phyloP scores from a whole-genome alignment of 2,797 vertebrate species.

The Sebastes matsubarae region DNA sequence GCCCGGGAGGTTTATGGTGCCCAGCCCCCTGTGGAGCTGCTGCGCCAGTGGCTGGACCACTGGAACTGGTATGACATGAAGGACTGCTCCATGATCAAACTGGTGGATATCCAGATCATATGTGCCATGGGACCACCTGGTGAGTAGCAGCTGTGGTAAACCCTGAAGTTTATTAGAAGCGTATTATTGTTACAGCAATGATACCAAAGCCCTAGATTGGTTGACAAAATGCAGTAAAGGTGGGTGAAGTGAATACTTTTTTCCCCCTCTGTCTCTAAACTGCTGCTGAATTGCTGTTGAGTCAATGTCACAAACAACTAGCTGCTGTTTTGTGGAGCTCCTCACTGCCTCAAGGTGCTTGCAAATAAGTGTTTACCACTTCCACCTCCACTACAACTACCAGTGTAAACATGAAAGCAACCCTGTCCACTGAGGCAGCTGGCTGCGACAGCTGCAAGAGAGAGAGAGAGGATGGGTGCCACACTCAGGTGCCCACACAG shows the following conservation, averaged over 20 bases:
- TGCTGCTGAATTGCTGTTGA: neutral
- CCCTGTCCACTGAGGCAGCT: conserved; percentile 33
- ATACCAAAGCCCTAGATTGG: neutral
- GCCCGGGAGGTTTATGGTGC: conserved; percentile 91
- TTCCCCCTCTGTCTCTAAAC: neutral
- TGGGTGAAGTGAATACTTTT: neutral
- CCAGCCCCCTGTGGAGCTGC: conserved; percentile 92
- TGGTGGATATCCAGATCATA: conserved; percentile 89
- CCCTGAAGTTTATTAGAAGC: neutral
- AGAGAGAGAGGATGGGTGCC: neutral
- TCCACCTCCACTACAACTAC: conserved; percentile 6
- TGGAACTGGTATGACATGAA: conserved; percentile 94
- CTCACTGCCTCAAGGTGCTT: conserved; percentile 29
- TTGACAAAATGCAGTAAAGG: neutral
- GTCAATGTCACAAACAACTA: conserved; percentile 20
- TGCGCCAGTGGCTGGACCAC: conserved; percentile 94
- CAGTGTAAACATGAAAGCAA: conserved; percentile 2
- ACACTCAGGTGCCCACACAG: conserved; percentile 18
- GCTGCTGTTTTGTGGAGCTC: conserved; percentile 9
- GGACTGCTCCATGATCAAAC: conserved; percentile 88
- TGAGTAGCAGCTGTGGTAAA: conserved; percentile 57
- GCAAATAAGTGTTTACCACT: conserved; percentile 25
- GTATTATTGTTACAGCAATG: neutral
- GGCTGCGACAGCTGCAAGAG: conserved; percentile 29
- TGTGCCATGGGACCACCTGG: conserved; percentile 95